Evolutionary conservation across 2,888 invertebrate genomes (phyloP), one percentile per base, ranked within the genome.

Genomic region (Lasioglossum zephyrum): DNA sequence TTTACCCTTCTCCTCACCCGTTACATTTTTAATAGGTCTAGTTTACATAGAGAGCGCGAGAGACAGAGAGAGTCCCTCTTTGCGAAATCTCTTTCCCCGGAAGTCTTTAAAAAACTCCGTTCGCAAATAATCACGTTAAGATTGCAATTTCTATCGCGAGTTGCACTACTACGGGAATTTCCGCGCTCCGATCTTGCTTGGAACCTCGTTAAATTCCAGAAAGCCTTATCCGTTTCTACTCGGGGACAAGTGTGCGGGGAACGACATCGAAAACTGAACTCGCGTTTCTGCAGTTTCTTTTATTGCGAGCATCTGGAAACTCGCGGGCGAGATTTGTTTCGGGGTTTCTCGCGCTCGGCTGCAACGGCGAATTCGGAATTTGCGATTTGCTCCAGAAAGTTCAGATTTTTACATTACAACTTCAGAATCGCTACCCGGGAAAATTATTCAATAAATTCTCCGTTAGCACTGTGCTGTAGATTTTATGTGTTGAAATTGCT

Each of bases 191-290:
- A 63, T 31, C 6, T 16, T n/a, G 8, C 63, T 31, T 13, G 63
- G 63, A 63, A 63, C 31, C 26, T 63, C 63, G 63, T 63, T 63
- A 63, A 63, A 63, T 63, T 31, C 63, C 63, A 31, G 31, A 63
- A 63, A 16, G 16, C 31, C 31, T 63, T 63, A 31, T 63, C n/a
- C 63, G 26, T 31, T 63, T 63, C 63, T 63, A 31, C 63, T 31
- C 16, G 26, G 63, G 31, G 63, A 63, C 63, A 31, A 63, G 26
- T 26, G 63, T 31, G 26, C 63, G 26, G 2, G 26, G 26, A 63
- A 31, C 31, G 63, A 26, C 63, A 31, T 31, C 63, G 63, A 31
- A 63, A 31, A 63, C 63, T 31, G 63, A 63, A 63, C 63, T 63
- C 63, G 31, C 63, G 63, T 63, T 63, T n/a, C 63, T 16, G 26